Base-by-base conservation (phyloP, 2,113 vertebrate species). In the Oncorhynchus clarkii region DNA sequence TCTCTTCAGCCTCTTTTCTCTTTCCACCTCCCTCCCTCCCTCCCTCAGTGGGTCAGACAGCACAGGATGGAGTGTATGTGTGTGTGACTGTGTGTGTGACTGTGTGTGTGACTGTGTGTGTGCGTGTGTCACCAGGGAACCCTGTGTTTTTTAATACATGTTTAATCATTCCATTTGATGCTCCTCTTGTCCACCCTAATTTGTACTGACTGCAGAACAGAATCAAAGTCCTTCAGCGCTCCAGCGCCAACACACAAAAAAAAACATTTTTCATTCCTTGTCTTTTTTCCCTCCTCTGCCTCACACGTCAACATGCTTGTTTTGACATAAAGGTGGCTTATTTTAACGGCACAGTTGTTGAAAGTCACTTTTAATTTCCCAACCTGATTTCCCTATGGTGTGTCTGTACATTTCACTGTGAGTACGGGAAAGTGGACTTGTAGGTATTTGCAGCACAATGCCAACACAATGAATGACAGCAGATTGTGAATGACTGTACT, bases 131-230 rank as follows among this genome's bases (percentile, higher is more conserved):
- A 90, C 88, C 84, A 77, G 87, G 89, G 88, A 91, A 88, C 87
- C 87, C 84, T 85, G 81, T 89, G 85, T 91, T 91, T 90, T 89
- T 90, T 88, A 90, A 91, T 91, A 92, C 84, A 90, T 92, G 91
- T 92, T 91, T 92, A 91, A 91, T 93, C 82, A 83, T 78, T 68
- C 88, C 86, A 88, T 91, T 91, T 91, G 86, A 90, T 90, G 87
- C 88, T 84, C 89, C 89, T 80, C 88, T 87, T 91, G 91, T 92
- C 90, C 85, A 86, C 76, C 74, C 82, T 91, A 89, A 92, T 92
- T 90, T 90, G 89, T 90, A 90, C 84, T 90, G 90, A 92, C 87
- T 92, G 90, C 82, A 91, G 88, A 88, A 88, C 88, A 92, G 88
- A 91, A 92, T 91, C 88, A 89, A 91, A 92, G 91, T 65, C 79